A percentile compares a stretch with the other conserved stretches of the same genome.
Conservation (phyloP, 2,113 vertebrate genomes). For the Phylloscopus trochiloides region DNA sequence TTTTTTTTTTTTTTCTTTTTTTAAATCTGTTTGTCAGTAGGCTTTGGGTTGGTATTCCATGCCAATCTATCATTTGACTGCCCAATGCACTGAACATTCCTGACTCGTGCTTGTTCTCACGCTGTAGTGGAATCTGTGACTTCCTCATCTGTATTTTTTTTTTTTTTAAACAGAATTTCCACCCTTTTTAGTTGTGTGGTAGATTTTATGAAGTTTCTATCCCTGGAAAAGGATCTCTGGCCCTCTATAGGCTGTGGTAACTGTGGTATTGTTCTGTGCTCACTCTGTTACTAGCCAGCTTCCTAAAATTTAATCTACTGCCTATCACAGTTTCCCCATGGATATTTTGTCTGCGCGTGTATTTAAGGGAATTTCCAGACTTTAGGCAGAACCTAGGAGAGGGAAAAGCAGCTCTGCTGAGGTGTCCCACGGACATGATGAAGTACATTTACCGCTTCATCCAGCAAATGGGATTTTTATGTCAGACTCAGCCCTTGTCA, state of each 20-base stretch:
- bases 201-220: not conserved
- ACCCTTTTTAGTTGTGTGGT: not conserved
- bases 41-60: not conserved
- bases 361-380: not conserved
- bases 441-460: not conserved
- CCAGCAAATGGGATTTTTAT: conserved; percentile 33
- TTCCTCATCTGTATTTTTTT: not conserved
- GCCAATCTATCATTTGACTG: not conserved
- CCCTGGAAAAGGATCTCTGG: not conserved
- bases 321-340: not conserved
- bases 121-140: not conserved
- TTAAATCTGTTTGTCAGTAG: not conserved
- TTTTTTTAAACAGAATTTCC: not conserved
- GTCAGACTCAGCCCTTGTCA: not conserved
- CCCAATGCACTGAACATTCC: not conserved
- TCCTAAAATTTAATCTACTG: not conserved
- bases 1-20: not conserved
- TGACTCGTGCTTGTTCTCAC: not conserved
- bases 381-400: not conserved
- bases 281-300: not conserved
- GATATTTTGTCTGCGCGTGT: not conserved
- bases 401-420: not conserved
- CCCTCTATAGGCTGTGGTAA: not conserved
- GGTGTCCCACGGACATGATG: not conserved
- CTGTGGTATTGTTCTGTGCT: not conserved